Evolutionary conservation across 2,113 vertebrate genomes (phyloP), one percentile per base, ranked within the genome.

Genomic region (Hassar affinis): DNA sequence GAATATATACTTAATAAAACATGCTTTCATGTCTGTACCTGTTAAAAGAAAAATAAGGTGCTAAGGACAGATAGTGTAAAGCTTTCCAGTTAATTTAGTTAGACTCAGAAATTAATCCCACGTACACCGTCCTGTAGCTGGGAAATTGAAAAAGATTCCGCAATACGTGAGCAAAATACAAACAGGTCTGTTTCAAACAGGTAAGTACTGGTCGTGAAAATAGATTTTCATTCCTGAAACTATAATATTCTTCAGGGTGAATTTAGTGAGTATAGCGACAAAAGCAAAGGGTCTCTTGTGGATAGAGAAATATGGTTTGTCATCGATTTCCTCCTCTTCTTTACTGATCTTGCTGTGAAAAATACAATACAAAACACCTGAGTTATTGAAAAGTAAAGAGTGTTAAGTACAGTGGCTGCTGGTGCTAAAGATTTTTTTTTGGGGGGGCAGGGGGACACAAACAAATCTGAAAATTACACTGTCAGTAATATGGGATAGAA

Each of bases 11-110:
- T 77, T 85, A 17, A 81, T 75, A 84, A 85, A 84, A 51, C 61
- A 52, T 27, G 62, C 84, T 82, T 81, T 78, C 57, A 54, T 59
- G 79, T 35, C 27, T 76, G 27, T 76, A 33, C 30, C 17, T 22
- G 17, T 76, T 35, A 22, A 54, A 42, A 54, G 74, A 76, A 78
- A 59, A 81, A 87, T 17, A 78, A 66, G 61, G 74, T 49, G 10
- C 64, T 74, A 59, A 83, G 42, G 49, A 85, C 76, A 76, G 79
- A 86, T 84, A 84, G 51, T 49, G 54, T 22, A 27, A 59, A 79
- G 75, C 76, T 81, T 79, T 74, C 45, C 59, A 56, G 81, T 59
- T 85, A 85, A 87, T 87, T 85, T 80, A 85, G 42, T 87, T 85
- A 85, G 80, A 83, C 62, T 69, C 78, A 52, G 61, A 87, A 82